phyloP scores from a whole-genome alignment of 2,888 invertebrate genomes.

The Leuctra nigra region DNA sequence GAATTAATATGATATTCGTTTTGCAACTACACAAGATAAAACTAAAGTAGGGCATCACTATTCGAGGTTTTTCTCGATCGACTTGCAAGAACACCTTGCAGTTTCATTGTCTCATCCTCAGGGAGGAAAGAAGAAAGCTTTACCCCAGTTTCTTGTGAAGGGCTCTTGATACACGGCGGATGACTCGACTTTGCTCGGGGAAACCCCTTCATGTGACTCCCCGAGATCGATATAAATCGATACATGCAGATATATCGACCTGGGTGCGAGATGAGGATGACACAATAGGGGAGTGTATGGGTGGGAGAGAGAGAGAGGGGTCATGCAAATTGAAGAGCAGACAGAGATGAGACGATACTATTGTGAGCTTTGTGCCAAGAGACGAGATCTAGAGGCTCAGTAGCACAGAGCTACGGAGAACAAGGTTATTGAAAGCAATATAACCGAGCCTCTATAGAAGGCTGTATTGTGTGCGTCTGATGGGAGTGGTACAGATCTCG shows the following conservation, averaged over 20 bases:
- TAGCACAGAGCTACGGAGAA: too few relatives aligned
- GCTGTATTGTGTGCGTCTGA: too few relatives aligned
- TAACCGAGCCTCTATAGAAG: too few relatives aligned
- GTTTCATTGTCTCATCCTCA: neutral
- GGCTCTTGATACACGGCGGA: neutral
- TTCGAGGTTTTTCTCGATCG: too few relatives aligned
- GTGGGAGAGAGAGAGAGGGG: neutral
- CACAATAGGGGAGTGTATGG: neutral
- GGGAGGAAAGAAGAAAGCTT: slow-evolving; percentile 1
- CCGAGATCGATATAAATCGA: slow-evolving; percentile 10
- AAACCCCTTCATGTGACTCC: neutral
- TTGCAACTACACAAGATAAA: too few relatives aligned
- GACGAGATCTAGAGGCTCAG: neutral
- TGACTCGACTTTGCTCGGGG: neutral
- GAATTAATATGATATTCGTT: too few relatives aligned
- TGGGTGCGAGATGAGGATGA: neutral
- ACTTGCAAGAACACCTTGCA: neutral
- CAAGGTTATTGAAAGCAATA: too few relatives aligned
- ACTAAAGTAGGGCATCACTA: too few relatives aligned
- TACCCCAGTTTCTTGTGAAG: neutral
- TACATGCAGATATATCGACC: slow-evolving; percentile 7
- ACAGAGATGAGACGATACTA: neutral
- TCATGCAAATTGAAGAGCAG: neutral
- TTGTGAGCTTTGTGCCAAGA: slow-evolving; percentile 4
- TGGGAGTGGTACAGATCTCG: too few relatives aligned